Base-by-base conservation (phyloP, 2,888 invertebrate genomes). In the Hirtodrosophila confusa region DNA sequence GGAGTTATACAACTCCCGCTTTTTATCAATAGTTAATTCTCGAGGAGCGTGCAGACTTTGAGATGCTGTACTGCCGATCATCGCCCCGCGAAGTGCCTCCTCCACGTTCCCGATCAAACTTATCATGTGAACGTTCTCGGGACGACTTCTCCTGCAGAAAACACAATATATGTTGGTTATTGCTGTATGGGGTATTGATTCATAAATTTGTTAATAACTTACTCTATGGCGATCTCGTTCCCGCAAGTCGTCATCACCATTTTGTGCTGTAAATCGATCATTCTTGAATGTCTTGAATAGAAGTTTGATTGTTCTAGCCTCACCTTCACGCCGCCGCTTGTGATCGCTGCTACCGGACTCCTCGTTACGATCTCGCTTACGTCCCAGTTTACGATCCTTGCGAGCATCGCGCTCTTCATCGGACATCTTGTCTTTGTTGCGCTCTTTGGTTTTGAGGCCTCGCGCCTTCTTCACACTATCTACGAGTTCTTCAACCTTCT, bases 61-160 rank as follows among this genome's bases (percentile, higher is more conserved):
- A 77, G 93, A 95, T 95, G 94, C 95, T 95, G 95, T 96, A 96
- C 94, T 96, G 95, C 93, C 96, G 96, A 78, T 91, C 91, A 61
- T 90, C 90, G 36, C 82, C 68, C 4, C 84, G 75, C 0, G 88
- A 82, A 37, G 77, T 72, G 17, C 74, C 64, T 40, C 64, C 73
- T 2, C 72, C 82, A 11, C 90, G 83, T 37, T 90, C 89, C 35
- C 91, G 78, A 64, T 96, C 96, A 90, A 94, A 93, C 73, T 94
- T 93, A 75, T 96, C 96, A 80, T 96, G 95, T 43, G 96, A 95
- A 78, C 96, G 94, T 89, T 95, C 95, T 78, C 95, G 95, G 5
- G 96, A 96, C 44, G 96, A 96, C 89, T 96, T 95, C 89, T 96
- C 96, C 96, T 96, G 23, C 3, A 39, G 48, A 35, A 0, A 5